These are phyloP conservation scores for Ditylenchus weischeri DNA, from an alignment of 2,888 invertebrate species.

Conservation along the genomic window DNA sequence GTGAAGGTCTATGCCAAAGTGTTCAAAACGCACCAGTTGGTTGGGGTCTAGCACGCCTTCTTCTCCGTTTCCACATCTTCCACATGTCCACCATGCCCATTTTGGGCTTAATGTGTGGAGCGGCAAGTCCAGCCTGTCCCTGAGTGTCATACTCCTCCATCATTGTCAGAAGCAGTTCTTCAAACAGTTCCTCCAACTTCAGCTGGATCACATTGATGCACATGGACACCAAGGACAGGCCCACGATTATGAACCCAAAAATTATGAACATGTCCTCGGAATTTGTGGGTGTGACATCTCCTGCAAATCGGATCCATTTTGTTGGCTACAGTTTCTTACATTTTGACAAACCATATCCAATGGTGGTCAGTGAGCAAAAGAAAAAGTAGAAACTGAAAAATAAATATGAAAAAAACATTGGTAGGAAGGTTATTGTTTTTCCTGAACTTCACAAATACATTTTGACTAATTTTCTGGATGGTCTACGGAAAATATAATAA, in stretches of 20 bases:
- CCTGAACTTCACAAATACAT: no score
- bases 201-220: constrained; percentile 45
- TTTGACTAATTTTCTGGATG: no score
- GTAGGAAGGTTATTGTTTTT: no score
- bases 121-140: constrained; percentile 31
- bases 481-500: no score
- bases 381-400: constrained; percentile 54
- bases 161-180: constrained; percentile 53
- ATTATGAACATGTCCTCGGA: constrained; percentile 55
- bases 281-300: constrained; percentile 57
- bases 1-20: no score
- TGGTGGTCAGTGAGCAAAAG: constrained; percentile 57
- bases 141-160: constrained; percentile 52
- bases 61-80: constrained; percentile 14
- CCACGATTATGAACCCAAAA: constrained; percentile 55
- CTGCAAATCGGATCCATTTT: constrained; percentile 26
- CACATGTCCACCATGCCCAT: constrained; percentile 43
- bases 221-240: constrained; percentile 50
- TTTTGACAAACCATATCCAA: constrained; percentile 51
- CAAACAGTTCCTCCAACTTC: constrained; percentile 42
- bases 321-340: neutral
- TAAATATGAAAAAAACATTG: no score
- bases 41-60: neutral
- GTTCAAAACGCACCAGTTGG: neutral
- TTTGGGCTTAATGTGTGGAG: constrained; percentile 35